phyloP scores from a whole-genome alignment of 2,888 invertebrate species.

The Holacanthella duospinosa region DNA sequence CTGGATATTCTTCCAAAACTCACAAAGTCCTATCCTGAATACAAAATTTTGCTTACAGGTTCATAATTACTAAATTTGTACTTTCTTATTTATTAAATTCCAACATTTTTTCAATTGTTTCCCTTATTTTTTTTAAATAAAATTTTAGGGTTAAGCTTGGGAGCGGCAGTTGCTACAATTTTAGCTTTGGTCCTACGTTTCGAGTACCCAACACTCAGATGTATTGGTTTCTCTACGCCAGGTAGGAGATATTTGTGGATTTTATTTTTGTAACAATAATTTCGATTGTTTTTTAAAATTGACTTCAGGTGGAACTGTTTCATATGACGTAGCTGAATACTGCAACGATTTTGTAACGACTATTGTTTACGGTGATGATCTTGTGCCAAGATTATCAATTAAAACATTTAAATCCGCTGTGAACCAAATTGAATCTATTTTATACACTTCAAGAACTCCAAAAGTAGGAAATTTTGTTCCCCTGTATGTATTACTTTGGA shows the following conservation, averaged over 20 bases:
- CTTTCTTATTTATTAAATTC: not conserved
- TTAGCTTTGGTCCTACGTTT: not conserved
- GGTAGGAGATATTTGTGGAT: too few species aligned
- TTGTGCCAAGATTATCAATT: slow-evolving; percentile 72
- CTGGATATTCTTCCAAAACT: not conserved
- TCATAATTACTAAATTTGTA: not conserved
- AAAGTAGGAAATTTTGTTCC: slow-evolving; percentile 52
- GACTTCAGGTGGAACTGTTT: slow-evolving; percentile 56
- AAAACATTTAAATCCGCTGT: slow-evolving; percentile 65
- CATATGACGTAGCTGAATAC: slow-evolving; percentile 58
- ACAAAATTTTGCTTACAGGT: not conserved
- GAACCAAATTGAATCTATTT: slow-evolving; percentile 60
- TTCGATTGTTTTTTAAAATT: too few species aligned
- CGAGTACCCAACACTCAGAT: not conserved
- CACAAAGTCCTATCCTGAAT: not conserved
- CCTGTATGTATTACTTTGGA: too few species aligned
- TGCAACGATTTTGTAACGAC: slow-evolving; percentile 73
- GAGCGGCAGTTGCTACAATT: not conserved
- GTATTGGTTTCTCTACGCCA: not conserved
- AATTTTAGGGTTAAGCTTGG: not conserved
- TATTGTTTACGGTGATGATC: slow-evolving; percentile 76
- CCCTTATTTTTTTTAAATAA: not conserved
- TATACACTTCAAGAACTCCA: slow-evolving; percentile 62
- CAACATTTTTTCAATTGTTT: not conserved
- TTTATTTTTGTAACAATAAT: too few species aligned